phyloP scores from a whole-genome alignment of 2,888 invertebrate genomes.

The Philaethria dido region DNA sequence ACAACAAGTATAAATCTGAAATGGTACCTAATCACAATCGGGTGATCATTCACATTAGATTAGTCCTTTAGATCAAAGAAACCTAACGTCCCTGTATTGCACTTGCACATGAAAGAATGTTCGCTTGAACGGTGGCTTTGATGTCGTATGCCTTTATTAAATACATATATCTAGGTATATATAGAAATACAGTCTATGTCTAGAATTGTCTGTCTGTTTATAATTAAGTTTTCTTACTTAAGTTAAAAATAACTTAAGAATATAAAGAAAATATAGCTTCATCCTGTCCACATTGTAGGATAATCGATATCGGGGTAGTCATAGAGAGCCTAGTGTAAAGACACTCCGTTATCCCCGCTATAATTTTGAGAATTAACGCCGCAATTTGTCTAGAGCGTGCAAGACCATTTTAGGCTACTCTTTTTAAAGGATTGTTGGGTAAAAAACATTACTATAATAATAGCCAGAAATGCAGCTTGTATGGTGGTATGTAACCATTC shows the following conservation, averaged over 20 bases:
- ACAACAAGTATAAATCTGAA: not conserved
- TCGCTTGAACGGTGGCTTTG: constrained; percentile 36
- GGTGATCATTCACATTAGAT: constrained; percentile 23
- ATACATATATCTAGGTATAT: not conserved
- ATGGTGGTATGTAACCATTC: too few relatives aligned
- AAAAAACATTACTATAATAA: too few relatives aligned
- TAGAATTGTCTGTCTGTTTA: not conserved
- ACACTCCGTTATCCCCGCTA: too few relatives aligned
- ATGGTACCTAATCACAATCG: constrained; percentile 13
- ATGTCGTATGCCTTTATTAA: constrained; percentile 29
- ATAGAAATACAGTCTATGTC: constrained; percentile 14
- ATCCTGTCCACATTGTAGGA: too few relatives aligned
- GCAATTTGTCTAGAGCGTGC: too few relatives aligned
- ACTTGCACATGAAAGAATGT: constrained; percentile 38
- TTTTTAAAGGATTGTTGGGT: too few relatives aligned
- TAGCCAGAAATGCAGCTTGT: too few relatives aligned
- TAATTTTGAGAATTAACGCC: too few relatives aligned
- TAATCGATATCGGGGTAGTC: too few relatives aligned
- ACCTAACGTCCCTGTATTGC: constrained; percentile 23
- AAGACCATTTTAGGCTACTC: too few relatives aligned
- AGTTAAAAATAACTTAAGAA: not conserved
- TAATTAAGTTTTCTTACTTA: not conserved
- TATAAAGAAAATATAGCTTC: too few relatives aligned
- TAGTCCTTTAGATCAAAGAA: constrained; percentile 29
- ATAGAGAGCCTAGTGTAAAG: too few relatives aligned